These are phyloP conservation scores for Sebastes diaconus DNA, from an alignment of 2,797 vertebrate genomes.

Conservation along the genomic window DNA sequence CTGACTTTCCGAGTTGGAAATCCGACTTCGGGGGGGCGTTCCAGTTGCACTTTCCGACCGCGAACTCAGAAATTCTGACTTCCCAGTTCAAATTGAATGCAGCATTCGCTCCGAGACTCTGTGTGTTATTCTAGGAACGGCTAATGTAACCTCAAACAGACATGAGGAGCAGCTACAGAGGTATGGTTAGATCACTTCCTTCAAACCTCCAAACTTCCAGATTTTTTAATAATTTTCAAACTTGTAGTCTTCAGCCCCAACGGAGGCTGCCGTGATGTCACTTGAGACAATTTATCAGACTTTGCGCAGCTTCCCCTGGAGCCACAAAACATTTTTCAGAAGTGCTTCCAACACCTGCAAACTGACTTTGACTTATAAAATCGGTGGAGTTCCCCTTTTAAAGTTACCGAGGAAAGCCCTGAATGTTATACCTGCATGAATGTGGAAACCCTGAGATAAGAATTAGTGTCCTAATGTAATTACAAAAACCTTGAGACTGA, in stretches of 20 bases:
- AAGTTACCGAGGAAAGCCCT: background rate
- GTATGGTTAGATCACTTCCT: background rate
- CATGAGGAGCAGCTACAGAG: background rate
- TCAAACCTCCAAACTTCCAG: background rate
- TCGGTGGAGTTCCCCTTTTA: background rate
- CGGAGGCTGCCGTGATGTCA: background rate
- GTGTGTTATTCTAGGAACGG: background rate
- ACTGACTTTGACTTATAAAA: too few relatives aligned
- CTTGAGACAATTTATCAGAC: background rate
- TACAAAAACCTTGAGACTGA: background rate
- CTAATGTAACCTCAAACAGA: background rate
- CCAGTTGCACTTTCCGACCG: too few relatives aligned
- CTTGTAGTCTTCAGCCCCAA: background rate
- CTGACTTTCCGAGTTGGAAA: too few relatives aligned
- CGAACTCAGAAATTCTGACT: too few relatives aligned
- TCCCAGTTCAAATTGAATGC: too few relatives aligned
- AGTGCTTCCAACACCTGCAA: too few relatives aligned
- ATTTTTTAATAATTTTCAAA: background rate
- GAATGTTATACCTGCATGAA: background rate
- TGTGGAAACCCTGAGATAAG: slow-evolving; percentile 6
- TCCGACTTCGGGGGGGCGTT: too few relatives aligned
- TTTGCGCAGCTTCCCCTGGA: background rate
- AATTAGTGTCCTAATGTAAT: slow-evolving; percentile 3
- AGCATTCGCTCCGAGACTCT: too few relatives aligned
- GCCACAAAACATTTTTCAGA: background rate